These are phyloP conservation scores for Ochropleura plecta DNA, from an alignment of 2,888 invertebrate species.

Conservation along the genomic window DNA sequence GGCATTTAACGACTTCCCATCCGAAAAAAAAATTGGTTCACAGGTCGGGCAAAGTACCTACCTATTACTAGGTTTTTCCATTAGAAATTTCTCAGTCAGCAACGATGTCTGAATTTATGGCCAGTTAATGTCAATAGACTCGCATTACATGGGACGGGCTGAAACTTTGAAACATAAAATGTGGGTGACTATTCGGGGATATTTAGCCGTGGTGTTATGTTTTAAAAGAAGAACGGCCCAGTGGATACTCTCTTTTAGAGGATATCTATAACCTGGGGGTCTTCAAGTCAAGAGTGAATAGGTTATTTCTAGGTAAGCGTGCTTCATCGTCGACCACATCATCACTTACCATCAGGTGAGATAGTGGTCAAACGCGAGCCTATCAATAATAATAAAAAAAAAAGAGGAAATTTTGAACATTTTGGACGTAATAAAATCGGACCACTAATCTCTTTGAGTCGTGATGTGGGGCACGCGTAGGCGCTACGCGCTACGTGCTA, in stretches of 20 bases:
- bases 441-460: constrained; percentile 62
- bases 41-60: neutral
- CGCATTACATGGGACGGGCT: neutral
- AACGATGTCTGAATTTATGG: neutral
- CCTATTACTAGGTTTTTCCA: neutral
- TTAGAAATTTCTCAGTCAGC: neutral
- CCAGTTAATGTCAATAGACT: neutral
- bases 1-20: no score
- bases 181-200: neutral
- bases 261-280: no score
- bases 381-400: no score
- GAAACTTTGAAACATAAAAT: neutral
- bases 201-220: constrained; percentile 25
- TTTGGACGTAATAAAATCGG: constrained; percentile 66
- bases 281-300: no score
- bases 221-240: constrained; percentile 56
- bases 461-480: constrained; percentile 45
- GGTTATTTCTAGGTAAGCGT: no score
- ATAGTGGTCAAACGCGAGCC: no score
- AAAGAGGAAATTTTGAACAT: constrained; percentile 60
- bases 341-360: no score
- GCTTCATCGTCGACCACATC: no score
- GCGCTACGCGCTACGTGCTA: constrained; percentile 41
- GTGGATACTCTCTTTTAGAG: constrained; percentile 52
- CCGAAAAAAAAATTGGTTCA: no score